A percentile compares a stretch with the other conserved stretches of the same genome.
phyloP scores from a whole-genome alignment of 2,888 invertebrate genomes.

The Rhogogaster chlorosoma region DNA sequence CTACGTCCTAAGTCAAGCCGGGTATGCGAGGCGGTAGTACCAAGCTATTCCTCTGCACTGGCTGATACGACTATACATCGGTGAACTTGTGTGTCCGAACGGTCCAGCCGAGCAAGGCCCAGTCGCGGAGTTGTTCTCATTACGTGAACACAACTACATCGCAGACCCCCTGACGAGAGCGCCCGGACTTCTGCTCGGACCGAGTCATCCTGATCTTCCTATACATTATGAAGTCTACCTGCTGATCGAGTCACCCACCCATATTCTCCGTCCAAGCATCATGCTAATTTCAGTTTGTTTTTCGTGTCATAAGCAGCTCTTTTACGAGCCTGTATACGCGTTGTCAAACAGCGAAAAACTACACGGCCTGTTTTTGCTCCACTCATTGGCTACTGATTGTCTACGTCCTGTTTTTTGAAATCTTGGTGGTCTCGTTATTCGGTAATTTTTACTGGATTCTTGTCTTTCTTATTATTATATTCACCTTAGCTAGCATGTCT shows the following conservation, averaged over 20 bases:
- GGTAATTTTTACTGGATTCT: neutral
- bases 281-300: slow-evolving; percentile 34
- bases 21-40: slow-evolving; percentile 16
- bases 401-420: neutral
- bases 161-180: slow-evolving; percentile 30
- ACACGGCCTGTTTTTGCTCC: neutral
- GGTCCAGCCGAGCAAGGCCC: slow-evolving; percentile 1
- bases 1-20: slow-evolving; percentile 57
- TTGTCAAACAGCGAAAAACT: neutral
- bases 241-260: neutral
- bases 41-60: slow-evolving; percentile 42
- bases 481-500: neutral
- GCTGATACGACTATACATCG: slow-evolving; percentile 37
- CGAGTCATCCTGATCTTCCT: slow-evolving; percentile 36
- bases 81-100: slow-evolving; percentile 38
- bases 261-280: slow-evolving; percentile 9
- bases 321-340: slow-evolving; percentile 7
- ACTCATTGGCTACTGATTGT: slow-evolving; percentile 3
- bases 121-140: slow-evolving; percentile 45
- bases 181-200: slow-evolving; percentile 35
- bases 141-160: slow-evolving; percentile 46
- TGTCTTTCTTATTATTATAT: neutral
- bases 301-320: slow-evolving; percentile 15
- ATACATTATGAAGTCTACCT: slow-evolving; percentile 22
- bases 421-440: slow-evolving; percentile 1